Evolutionary conservation across 2,113 vertebrate genomes (phyloP).

Genomic region (Balaenoptera acutorostrata): DNA sequence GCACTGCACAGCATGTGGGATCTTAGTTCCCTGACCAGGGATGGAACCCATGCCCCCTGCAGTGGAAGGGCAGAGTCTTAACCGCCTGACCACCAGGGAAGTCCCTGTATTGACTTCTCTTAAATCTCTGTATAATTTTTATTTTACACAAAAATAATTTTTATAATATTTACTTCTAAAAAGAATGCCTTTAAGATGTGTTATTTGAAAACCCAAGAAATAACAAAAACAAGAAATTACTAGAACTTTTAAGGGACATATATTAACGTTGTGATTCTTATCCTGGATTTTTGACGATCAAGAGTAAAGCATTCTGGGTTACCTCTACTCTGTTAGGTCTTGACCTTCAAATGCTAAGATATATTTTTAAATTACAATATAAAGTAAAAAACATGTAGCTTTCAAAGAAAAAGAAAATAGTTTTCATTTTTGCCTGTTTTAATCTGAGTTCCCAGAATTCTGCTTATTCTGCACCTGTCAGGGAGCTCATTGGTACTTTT

Average conservation of each 20-base stretch:
- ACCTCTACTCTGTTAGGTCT: neutral
- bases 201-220: neutral
- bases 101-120: neutral
- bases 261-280: neutral
- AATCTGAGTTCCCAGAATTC: neutral
- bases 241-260: neutral
- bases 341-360: neutral
- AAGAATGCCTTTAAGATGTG: neutral
- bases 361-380: neutral
- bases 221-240: neutral
- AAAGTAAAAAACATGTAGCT: neutral
- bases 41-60: accelerated
- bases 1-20: neutral
- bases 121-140: neutral
- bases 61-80: neutral
- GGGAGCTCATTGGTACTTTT: neutral
- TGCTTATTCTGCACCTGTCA: neutral
- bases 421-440: neutral
- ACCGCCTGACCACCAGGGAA: neutral
- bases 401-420: neutral
- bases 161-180: neutral
- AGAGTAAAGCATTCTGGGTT: neutral
- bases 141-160: neutral
- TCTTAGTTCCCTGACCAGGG: neutral
- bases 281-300: neutral